Base-by-base conservation (phyloP, 2,888 invertebrate species). In the Aphrophora alni region DNA sequence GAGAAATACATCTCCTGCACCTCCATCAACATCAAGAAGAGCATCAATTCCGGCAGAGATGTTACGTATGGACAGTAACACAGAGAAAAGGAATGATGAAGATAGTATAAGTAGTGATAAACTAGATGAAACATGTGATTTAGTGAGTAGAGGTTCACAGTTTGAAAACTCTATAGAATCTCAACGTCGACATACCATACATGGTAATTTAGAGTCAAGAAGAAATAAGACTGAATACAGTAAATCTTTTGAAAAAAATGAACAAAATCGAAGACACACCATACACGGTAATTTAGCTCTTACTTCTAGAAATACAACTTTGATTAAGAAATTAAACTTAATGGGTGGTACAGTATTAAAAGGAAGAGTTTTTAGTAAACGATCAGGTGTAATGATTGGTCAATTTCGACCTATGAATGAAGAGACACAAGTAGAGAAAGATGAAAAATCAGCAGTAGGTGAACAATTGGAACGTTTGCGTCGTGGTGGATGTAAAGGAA, bases 401-500 rank as follows among this genome's bases (percentile, higher is more conserved):
- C 76, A 84, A 38, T 84, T 84, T 78, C 72, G 83, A 78, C 82
- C 84, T 7, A 76, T 82, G 14, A 81, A 74, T n/a, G 83, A 83
- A 68, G 81, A 81, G 33, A 81, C 81, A 7, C 81, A 81, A 38
- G 75, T 81, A 12, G 78, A 81, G 51, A 81, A 81, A 69, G 81
- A 81, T 28, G 81, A 81, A 21, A 68, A 78, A 70, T 73, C 76
- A 17, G 33, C 78, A 21, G 73, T 81, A 8, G 81, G 78, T n/a
- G 80, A 82, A 44, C 78, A 78, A 27, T 26, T 73, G n/a, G 82
- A 84, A 26, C 82, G 80, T 5, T 75, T 80, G 74, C 51, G 80
- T 24, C 77, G 80, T 77, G 69, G 84, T 26, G 82, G 83, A 75
- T 83, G 84, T 81, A 86, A 85, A 79, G 86, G 86, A 0, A 84